Percentiles rank a stretch among this genome's conserved stretches.
These are phyloP conservation scores for Agrypnia vestita DNA, from an alignment of 1,140 invertebrate genomes.

Conservation along the genomic window DNA sequence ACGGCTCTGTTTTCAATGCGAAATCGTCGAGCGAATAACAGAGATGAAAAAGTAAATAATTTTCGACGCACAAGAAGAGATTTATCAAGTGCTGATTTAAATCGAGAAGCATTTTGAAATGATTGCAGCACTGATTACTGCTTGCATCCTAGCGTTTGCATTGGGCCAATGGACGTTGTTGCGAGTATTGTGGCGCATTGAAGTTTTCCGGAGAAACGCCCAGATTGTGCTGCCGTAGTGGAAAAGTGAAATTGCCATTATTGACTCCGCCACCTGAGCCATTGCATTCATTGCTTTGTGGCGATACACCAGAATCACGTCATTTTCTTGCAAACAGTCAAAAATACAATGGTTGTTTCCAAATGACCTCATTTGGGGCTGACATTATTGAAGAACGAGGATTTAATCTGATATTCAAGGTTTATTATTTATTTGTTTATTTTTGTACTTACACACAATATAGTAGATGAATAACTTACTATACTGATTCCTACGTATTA, in stretches of 20 bases:
- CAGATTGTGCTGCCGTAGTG: not conserved
- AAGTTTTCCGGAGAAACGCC: not conserved
- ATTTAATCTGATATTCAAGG: no score
- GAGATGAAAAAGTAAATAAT: no score
- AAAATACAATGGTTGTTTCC: not conserved
- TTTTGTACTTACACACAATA: no score
- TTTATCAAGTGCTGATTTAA: conserved; percentile 9
- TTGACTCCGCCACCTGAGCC: not conserved
- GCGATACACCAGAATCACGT: not conserved
- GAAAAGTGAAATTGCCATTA: conserved; percentile 14
- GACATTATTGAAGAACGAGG: no score
- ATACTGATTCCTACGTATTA: no score
- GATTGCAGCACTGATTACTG: not conserved
- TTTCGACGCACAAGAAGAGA: no score
- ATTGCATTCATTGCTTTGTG: not conserved
- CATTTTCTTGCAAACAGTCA: not conserved
- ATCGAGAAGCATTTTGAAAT: not conserved
- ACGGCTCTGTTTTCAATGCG: no score
- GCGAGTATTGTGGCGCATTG: no score
- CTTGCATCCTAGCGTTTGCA: not conserved
- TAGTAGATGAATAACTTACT: no score
- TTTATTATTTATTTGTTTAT: no score
- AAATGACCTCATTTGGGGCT: no score
- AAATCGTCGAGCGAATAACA: no score
- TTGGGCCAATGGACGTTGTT: not conserved